Evolutionary conservation across 1,140 invertebrate genomes (phyloP).

Genomic region (Saccostrea cuccullata): DNA sequence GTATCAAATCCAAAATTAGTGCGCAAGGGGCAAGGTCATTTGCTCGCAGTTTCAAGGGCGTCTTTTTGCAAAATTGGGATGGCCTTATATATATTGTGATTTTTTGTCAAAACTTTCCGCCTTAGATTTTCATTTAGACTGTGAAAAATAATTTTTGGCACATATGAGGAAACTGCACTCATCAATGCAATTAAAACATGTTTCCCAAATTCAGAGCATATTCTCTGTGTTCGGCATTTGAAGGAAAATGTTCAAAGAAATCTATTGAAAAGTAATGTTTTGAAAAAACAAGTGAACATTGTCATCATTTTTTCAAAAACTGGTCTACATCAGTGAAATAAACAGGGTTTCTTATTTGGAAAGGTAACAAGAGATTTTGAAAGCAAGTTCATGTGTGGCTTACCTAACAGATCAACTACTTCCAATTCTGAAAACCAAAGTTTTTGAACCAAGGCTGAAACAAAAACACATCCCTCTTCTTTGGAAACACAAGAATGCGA

Average conservation of each 20-base stretch:
- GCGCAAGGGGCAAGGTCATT: constrained; percentile 20
- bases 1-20: constrained; percentile 44
- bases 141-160: constrained; percentile 42
- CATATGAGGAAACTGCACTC: no score
- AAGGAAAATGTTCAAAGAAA: constrained; percentile 28
- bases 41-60: not conserved
- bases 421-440: not conserved
- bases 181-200: no score
- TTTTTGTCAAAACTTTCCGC: constrained; percentile 41
- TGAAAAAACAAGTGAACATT: not conserved
- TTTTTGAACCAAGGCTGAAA: not conserved
- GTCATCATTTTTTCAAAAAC: not conserved
- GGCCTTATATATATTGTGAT: constrained; percentile 47
- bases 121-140: constrained; percentile 5
- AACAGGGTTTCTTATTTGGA: no score
- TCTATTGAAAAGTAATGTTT: not conserved
- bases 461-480: not conserved
- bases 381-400: no score
- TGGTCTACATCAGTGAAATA: no score
- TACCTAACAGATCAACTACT: constrained; percentile 6
- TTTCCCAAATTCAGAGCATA: no score
- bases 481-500: constrained; percentile 2
- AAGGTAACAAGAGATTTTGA: no score
- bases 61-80: not conserved
- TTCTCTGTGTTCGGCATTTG: not conserved